A percentile compares a stretch with the other conserved stretches of the same genome.
These are phyloP conservation scores for Drosophila meridionalis DNA, from an alignment of 2,888 invertebrate genomes.

Conservation along the genomic window DNA sequence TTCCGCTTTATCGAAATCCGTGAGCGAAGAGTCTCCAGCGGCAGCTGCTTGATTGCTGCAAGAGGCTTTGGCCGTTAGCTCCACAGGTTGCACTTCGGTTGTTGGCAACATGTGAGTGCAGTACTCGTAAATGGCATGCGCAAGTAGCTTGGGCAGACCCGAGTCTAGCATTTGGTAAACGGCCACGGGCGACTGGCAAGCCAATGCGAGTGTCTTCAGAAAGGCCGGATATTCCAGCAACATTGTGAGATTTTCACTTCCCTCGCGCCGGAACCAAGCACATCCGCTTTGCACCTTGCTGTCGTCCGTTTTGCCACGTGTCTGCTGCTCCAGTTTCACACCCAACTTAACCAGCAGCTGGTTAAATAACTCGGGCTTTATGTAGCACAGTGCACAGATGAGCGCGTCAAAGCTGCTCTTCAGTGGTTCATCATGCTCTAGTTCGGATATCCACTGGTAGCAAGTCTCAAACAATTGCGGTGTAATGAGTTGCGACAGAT, in stretches of 20 bases:
- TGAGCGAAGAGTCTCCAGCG: conserved; percentile 52
- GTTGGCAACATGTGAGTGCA: conserved; percentile 79
- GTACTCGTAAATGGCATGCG: conserved; percentile 87
- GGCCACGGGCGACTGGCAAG: conserved; percentile 92
- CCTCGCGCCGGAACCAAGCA: conserved; percentile 87
- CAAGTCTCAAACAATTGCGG: conserved; percentile 91
- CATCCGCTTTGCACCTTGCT: conserved; percentile 86
- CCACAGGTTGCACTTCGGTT: conserved; percentile 31
- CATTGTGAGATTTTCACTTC: conserved; percentile 86
- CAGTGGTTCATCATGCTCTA: conserved; percentile 89
- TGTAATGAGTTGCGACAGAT: conserved; percentile 89
- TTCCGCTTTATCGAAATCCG: conserved; percentile 67
- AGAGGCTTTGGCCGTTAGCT: conserved; percentile 46
- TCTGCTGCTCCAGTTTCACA: conserved; percentile 83
- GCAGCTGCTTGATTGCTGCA: conserved; percentile 41
- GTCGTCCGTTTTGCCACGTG: conserved; percentile 89
- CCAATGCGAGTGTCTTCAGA: conserved; percentile 91
- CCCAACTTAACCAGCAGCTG: conserved; percentile 90
- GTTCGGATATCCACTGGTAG: conserved; percentile 91
- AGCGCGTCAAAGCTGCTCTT: conserved; percentile 94
- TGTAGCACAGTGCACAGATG: conserved; percentile 94
- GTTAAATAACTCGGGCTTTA: conserved; percentile 91
- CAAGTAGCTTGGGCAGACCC: conserved; percentile 88
- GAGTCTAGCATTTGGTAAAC: conserved; percentile 91
- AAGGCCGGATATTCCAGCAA: conserved; percentile 88